Evolutionary conservation across 2,888 invertebrate genomes (phyloP).

Genomic region (Pardosa pseudoannulata): DNA sequence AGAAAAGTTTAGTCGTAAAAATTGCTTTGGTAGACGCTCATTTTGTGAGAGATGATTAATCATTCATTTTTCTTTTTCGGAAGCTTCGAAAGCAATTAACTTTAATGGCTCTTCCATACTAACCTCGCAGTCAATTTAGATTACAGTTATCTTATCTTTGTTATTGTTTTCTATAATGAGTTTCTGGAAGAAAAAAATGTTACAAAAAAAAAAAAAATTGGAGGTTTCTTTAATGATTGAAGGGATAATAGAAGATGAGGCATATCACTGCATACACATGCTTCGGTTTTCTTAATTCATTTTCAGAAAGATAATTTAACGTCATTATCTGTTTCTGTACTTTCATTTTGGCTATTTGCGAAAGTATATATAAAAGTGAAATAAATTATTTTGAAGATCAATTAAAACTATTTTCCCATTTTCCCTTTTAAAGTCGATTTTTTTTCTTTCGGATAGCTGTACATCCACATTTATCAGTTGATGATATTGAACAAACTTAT

Average conservation of each 20-base stretch:
- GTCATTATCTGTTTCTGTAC: no score
- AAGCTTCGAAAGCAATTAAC: not conserved
- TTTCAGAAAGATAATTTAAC: no score
- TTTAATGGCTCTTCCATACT: not conserved
- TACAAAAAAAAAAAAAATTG: not conserved
- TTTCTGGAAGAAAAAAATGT: not conserved
- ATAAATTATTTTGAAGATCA: no score
- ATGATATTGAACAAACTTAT: no score
- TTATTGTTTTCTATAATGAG: not conserved
- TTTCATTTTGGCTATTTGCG: no score
- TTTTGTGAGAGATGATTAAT: not conserved
- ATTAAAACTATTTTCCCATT: no score
- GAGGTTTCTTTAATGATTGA: not conserved
- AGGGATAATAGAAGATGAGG: not conserved
- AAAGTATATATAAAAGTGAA: no score
- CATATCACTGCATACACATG: no score
- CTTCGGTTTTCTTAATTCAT: no score
- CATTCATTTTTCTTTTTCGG: not conserved
- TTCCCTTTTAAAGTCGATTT: no score
- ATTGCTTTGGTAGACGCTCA: not conserved
- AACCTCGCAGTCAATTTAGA: not conserved
- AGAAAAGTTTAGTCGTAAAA: not conserved
- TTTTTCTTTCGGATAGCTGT: no score
- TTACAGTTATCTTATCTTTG: not conserved
- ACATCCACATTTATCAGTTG: no score